A percentile compares a stretch with the other conserved stretches of the same genome.
Conservation (phyloP, 2,797 vertebrate species). For the Pseudochirops corinnae region DNA sequence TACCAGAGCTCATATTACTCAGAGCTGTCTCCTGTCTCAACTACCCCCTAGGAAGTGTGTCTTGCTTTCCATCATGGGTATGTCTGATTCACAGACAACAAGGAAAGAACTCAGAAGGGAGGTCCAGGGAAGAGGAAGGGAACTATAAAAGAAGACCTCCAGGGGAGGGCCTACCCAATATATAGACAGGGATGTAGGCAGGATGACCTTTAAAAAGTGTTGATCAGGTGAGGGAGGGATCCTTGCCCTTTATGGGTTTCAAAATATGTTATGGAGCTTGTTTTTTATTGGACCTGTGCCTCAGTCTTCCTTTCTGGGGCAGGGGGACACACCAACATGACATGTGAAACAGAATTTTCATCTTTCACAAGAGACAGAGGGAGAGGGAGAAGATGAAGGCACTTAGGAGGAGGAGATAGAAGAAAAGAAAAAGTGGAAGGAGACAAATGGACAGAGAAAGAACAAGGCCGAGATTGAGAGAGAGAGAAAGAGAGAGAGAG, state of each 20-base stretch:
- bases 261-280: neutral
- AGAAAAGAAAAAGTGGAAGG: too few species aligned
- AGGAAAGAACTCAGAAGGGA: neutral
- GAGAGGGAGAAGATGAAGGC: neutral
- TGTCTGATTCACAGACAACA: neutral
- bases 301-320: neutral
- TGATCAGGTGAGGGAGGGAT: neutral
- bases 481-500: too few species aligned
- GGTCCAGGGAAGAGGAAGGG: neutral
- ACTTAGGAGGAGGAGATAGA: neutral
- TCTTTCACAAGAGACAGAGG: neutral
- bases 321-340: neutral
- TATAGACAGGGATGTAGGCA: neutral
- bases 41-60: neutral
- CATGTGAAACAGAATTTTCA: neutral
- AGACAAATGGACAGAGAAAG: neutral
- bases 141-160: neutral
- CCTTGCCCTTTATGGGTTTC: neutral
- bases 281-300: neutral
- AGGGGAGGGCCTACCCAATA: neutral
- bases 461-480: too few species aligned
- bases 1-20: neutral
- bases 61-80: neutral
- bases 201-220: neutral
- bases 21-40: neutral